Evolutionary conservation across 2,888 invertebrate species (phyloP).

Genomic region (Oxyscelio sp.): DNA sequence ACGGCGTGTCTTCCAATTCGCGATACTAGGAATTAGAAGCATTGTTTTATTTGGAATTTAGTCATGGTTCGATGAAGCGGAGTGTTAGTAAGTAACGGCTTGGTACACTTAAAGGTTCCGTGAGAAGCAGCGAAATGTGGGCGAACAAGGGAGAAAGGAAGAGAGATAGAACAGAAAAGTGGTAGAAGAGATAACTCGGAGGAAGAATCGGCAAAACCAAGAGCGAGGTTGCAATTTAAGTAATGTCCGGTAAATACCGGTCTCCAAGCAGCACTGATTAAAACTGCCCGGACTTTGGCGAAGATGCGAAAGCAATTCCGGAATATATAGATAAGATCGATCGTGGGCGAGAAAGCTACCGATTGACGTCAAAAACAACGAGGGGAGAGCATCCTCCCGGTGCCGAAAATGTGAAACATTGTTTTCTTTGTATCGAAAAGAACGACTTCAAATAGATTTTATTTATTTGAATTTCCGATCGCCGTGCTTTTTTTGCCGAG

Average conservation of each 20-base stretch:
- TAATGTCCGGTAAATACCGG: slow-evolving; percentile 70
- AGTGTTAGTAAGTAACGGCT: slow-evolving; percentile 47
- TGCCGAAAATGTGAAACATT: slow-evolving; percentile 18
- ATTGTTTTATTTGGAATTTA: slow-evolving; percentile 63
- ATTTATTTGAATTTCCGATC: slow-evolving; percentile 36
- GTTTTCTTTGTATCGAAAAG: slow-evolving; percentile 27
- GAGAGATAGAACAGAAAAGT: slow-evolving; percentile 42
- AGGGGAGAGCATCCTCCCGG: slow-evolving; percentile 3
- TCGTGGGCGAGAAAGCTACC: slow-evolving; percentile 50
- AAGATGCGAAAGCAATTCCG: slow-evolving; percentile 46
- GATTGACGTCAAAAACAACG: slow-evolving; percentile 46
- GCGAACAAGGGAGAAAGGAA: slow-evolving; percentile 60
- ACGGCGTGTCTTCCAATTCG: slow-evolving; percentile 29
- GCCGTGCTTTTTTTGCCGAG: slow-evolving; percentile 24
- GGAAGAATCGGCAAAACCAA: slow-evolving; percentile 63
- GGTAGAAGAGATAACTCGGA: slow-evolving; percentile 58
- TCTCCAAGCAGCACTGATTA: slow-evolving; percentile 68
- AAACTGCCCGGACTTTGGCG: slow-evolving; percentile 57
- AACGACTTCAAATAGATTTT: slow-evolving; percentile 23
- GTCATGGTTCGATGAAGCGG: slow-evolving; percentile 63
- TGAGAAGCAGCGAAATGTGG: slow-evolving; percentile 65
- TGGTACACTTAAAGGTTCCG: slow-evolving; percentile 63
- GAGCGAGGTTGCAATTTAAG: slow-evolving; percentile 66
- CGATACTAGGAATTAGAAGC: slow-evolving; percentile 49
- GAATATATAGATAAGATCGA: slow-evolving; percentile 61